phyloP scores from a whole-genome alignment of 2,888 invertebrate genomes.

The Cryptophagus acutangulus region DNA sequence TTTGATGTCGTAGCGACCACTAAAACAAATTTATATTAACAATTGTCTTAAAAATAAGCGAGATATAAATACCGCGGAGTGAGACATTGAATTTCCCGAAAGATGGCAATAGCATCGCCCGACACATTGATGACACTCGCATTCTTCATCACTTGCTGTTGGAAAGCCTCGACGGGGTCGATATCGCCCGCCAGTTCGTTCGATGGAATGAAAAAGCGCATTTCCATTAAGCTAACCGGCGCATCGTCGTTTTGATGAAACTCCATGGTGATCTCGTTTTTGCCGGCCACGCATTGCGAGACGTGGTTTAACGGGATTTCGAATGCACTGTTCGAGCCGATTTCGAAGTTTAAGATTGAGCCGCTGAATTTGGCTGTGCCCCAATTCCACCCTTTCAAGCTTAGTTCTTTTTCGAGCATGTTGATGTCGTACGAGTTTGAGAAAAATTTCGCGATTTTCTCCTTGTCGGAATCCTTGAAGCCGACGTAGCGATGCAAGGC shows the following conservation, averaged over 20 bases:
- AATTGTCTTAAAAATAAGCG: constrained; percentile 2
- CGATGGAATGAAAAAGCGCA: constrained; percentile 96
- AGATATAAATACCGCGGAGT: constrained; percentile 75
- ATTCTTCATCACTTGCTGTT: constrained; percentile 92
- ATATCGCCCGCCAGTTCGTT: constrained; percentile 79
- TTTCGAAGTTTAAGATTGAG: constrained; percentile 78
- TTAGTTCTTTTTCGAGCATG: constrained; percentile 86
- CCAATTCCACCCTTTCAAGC: constrained; percentile 99
- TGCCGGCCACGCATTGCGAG: constrained; percentile 91
- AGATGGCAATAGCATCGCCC: constrained; percentile 95
- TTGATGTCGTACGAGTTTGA: constrained; percentile 76
- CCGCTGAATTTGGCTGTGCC: constrained; percentile 93
- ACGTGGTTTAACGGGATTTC: constrained; percentile 96
- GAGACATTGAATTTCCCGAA: constrained; percentile 94
- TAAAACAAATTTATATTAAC: constrained; percentile 52
- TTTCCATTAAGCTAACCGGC: constrained; percentile 92
- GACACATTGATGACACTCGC: constrained; percentile 97
- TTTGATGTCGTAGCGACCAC: constrained; percentile 95
- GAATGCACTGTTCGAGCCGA: constrained; percentile 80
- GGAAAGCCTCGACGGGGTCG: constrained; percentile 96
- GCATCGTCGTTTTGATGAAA: constrained; percentile 99
- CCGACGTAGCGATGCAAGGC: constrained; percentile 87
- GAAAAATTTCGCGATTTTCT: constrained; percentile 88
- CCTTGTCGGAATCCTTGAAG: constrained; percentile 91
- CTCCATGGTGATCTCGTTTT: constrained; percentile 97